phyloP scores from a whole-genome alignment of 1,140 invertebrate genomes.

The Pogonus chalceus region DNA sequence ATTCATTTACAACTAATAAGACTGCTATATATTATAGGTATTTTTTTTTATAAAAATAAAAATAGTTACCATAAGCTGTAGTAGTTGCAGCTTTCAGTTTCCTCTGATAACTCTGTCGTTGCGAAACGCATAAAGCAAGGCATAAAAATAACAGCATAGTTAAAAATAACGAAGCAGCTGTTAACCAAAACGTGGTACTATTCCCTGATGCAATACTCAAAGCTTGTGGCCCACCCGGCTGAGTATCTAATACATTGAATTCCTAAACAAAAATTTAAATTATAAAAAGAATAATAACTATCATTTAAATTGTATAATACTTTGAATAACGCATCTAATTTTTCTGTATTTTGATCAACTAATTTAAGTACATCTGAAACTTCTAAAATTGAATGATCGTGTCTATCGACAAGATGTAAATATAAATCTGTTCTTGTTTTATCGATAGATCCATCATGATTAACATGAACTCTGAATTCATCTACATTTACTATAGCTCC shows the following conservation, averaged over 20 bases:
- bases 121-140: conserved; percentile 68
- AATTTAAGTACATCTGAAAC: conserved; percentile 71
- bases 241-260: conserved; percentile 81
- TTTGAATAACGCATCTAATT: conserved; percentile 80
- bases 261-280: conserved; percentile 42
- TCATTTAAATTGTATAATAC: too few species aligned
- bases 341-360: conserved; percentile 86
- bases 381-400: conserved; percentile 85
- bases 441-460: conserved; percentile 84
- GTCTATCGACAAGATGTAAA: conserved; percentile 80
- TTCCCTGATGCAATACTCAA: conserved; percentile 40
- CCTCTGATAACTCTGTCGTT: conserved; percentile 69
- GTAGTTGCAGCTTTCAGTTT: conserved; percentile 90
- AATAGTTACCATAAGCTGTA: conserved; percentile 70
- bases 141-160: conserved; percentile 66
- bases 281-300: not conserved
- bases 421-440: conserved; percentile 90
- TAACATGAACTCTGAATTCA: conserved; percentile 85
- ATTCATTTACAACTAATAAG: too few species aligned
- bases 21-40: not conserved
- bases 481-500: conserved; percentile 88
- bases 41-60: not conserved
- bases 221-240: conserved; percentile 59
- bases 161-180: conserved; percentile 69
- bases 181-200: conserved; percentile 60